Evolutionary conservation across 1,140 invertebrate species (phyloP), one percentile per base, ranked within the genome.

Genomic region (Polypedilum pembai): DNA sequence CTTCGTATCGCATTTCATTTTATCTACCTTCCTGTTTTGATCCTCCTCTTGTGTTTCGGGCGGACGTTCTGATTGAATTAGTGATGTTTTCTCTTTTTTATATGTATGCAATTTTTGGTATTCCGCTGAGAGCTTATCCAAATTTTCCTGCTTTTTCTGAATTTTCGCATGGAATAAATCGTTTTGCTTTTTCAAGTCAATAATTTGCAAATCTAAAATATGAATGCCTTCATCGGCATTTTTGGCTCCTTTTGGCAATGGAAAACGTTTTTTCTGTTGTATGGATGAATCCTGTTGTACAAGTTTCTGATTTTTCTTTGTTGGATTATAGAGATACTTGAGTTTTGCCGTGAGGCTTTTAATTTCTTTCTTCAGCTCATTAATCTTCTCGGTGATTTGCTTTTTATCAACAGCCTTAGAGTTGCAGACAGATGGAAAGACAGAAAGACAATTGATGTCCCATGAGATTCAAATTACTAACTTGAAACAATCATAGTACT

Each of bases 121-220:
- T 75, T 89, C 87, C 73, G 86, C 85, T 74, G 86, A 84, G 40
- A 89, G 75, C 8, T 85, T 80, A 74, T 81, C 83, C 15, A 87
- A 82, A 24, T 85, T 83, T 74, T 84, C 84, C 78, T 86, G 86
- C 74, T 86, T 85, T 81, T 87, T 86, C 77, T 86, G 86, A 45
- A 84, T 88, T 75, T 88, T 85, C 79, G 91, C 91, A 75, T 86
- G 86, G n/a, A 91, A 78, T 33, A 93, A 80, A 84, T 93, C 91
- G 56, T 91, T 80, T 76, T 90, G 87, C 79, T 92, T 93, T 18
- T 88, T 84, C 75, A 88, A 85, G 77, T 92, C 89, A 20, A 90
- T 91, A 56, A 91, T 87, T 82, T 92, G 89, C n/a, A 91, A 84
- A 77, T 92, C 89, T 24, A 91, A 80, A 74, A 87, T 85, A 66